Conservation (phyloP, 2,113 vertebrate genomes). For the Terrapene triunguis region DNA sequence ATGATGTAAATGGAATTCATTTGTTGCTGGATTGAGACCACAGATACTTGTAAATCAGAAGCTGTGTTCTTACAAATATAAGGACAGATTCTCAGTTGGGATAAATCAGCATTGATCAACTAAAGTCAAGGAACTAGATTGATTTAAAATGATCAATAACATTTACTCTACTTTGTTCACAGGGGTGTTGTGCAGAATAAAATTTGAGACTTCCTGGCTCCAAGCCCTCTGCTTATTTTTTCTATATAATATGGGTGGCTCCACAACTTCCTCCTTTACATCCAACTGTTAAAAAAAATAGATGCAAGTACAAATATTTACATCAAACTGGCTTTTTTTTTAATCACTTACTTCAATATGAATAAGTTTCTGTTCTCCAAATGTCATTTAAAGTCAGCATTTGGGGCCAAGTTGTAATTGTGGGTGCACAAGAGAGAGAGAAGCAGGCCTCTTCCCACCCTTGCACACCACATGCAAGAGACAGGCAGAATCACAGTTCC, state of each 20-base stretch:
- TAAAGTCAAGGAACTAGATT: slow-evolving; percentile 14
- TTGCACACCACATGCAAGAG: neutral
- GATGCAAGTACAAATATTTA: neutral
- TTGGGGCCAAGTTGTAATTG: fast-evolving
- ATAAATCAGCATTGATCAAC: slow-evolving; percentile 36
- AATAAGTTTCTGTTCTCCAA: neutral
- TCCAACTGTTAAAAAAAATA: neutral
- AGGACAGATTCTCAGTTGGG: neutral
- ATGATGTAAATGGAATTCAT: slow-evolving; percentile 44
- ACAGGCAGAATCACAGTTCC: neutral
- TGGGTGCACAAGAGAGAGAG: neutral
- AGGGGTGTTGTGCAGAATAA: neutral
- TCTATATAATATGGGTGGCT: neutral
- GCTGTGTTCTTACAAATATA: slow-evolving; percentile 12
- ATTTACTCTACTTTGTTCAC: slow-evolving; percentile 41
- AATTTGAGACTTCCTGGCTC: neutral
- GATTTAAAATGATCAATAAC: slow-evolving; percentile 50
- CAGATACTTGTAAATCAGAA: slow-evolving; percentile 10
- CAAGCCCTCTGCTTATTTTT: neutral
- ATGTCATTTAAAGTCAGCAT: neutral
- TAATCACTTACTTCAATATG: neutral
- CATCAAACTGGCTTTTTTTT: neutral
- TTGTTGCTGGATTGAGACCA: neutral
- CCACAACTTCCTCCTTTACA: neutral
- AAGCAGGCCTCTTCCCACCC: neutral